Conservation (phyloP, 2,797 vertebrate genomes). For the Trachurus trachurus region DNA sequence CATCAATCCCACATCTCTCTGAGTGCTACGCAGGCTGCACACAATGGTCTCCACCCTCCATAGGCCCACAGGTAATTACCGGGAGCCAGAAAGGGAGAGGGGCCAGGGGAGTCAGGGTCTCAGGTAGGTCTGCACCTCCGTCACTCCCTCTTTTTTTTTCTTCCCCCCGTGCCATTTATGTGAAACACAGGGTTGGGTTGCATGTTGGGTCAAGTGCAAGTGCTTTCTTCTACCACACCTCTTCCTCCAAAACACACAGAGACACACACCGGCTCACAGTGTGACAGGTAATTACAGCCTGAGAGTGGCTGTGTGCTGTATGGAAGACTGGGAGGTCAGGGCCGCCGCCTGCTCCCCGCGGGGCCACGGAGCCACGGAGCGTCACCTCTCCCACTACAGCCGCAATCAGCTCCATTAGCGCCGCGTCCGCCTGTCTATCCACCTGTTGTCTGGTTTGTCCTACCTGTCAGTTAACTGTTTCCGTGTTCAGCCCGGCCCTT, state of each 20-base stretch:
- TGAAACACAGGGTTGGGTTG: constrained; percentile 52
- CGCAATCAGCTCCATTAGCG: constrained; percentile 68
- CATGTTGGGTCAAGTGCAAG: constrained; percentile 67
- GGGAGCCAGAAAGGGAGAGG: constrained; percentile 54
- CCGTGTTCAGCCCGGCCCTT: constrained; percentile 3
- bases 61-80: constrained; percentile 76
- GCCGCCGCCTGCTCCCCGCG: constrained; percentile 43
- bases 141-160: constrained; percentile 24
- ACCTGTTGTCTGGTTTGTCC: constrained; percentile 49
- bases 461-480: constrained; percentile 33
- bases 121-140: constrained; percentile 44
- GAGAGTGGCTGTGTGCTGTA: constrained; percentile 44
- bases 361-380: constrained; percentile 47
- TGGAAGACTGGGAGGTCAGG: constrained; percentile 63
- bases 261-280: constrained; percentile 27
- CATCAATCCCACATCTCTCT: constrained; percentile 74
- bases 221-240: constrained; percentile 49
- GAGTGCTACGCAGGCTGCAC: constrained; percentile 50
- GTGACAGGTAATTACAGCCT: constrained; percentile 73
- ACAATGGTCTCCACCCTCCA: constrained; percentile 64
- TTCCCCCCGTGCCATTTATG: constrained; percentile 46
- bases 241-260: constrained; percentile 40
- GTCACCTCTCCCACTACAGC: constrained; percentile 54
- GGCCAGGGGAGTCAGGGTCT: constrained; percentile 53
- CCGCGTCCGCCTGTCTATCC: constrained; percentile 26